Evolutionary conservation across 2,888 invertebrate species (phyloP), one percentile per base, ranked within the genome.

Genomic region (Hydriomena furcata): DNA sequence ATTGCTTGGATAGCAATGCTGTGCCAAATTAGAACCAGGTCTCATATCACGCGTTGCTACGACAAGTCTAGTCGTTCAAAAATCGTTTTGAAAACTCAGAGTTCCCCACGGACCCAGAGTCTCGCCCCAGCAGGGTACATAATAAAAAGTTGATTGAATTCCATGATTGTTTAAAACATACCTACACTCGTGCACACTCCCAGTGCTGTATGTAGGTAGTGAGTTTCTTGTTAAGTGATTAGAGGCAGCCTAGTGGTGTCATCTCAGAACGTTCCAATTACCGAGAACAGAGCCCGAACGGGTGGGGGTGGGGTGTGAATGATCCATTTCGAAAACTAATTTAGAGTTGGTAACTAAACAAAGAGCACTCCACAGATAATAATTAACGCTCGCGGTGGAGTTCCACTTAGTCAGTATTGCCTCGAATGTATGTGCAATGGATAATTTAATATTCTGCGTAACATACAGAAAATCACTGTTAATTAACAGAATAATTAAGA

Each of bases 271-370:
- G 84, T 88, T 88, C 88, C 89, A 90, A 90, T 90, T 89, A 89
- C 87, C 74, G 82, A 76, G 70, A 75, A 73, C 69, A 61, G 61
- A 57, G 58, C 55, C 47, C 70, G 72, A 74, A 66, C 59, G 65
- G 65, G 68, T 44, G 55, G 55, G 54, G 76, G 67, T 31, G 78
- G 88, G 85, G 88, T 86, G 88, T 82, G 89, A 89, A 89, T 89
- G 90, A 90, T 90, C 90, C 88, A 90, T 90, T 90, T 89, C 90
- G 88, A 90, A 90, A 90, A 90, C 90, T 90, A 90, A 90, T 90
- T 90, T 90, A 88, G 90, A 90, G 90, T 90, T 90, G 87, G 88
- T 89, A 90, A 90, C 90, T 90, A 89, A 90, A 90, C 90, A 90
- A 90, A 87, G 90, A 89, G 88, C 87, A 89, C 89, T 89, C 81